Base-by-base conservation (phyloP, 2,888 invertebrate species). In the Abscondita cerata region DNA sequence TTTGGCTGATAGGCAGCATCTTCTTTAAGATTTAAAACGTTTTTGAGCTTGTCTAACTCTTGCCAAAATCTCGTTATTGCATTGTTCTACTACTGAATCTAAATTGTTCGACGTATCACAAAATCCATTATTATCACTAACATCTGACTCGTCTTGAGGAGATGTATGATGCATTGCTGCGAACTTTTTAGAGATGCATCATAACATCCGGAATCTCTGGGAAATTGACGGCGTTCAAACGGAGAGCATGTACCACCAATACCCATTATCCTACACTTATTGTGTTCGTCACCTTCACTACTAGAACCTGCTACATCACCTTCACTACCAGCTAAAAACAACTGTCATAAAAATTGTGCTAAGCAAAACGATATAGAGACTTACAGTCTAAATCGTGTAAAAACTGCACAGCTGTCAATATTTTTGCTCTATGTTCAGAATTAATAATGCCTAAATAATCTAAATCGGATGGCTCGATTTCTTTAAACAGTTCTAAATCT, bases 331-430 rank as follows among this genome's bases (percentile, higher is more conserved):
- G 85, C 87, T 88, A 82, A 71, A 52, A 31, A 6, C 18, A 25
- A 25, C 25, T 25, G 4, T 25, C 25, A 25, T 25, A 25, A 25
- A 25, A 25, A 25, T 25, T 6, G 25, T 25, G 6, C 6, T 25
- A 25, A 6, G 2, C 25, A 25, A 25, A 2, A 25, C 25, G 4
- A 25, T 4, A 25, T 25, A 6, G 6, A 25, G 25, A 87, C 91
- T 90, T 82, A 95, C 95, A 93, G 84, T 95, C 94, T 79, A 93
- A 89, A 81, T 96, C 95, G 77, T n/a, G n/a, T 72, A 97, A 86
- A 74, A 96, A 86, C 82, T 96, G 94, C 71, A 95, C 96, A 51
- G 96, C 96, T 59, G 95, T 93, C 67, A 96, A 85, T 69, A 97
- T 89, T 81, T 95, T 94, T 61, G 94, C 92, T 68, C 95, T 87